Base-by-base conservation (phyloP, 2,797 vertebrate species). In the Typhlichthys subterraneus region DNA sequence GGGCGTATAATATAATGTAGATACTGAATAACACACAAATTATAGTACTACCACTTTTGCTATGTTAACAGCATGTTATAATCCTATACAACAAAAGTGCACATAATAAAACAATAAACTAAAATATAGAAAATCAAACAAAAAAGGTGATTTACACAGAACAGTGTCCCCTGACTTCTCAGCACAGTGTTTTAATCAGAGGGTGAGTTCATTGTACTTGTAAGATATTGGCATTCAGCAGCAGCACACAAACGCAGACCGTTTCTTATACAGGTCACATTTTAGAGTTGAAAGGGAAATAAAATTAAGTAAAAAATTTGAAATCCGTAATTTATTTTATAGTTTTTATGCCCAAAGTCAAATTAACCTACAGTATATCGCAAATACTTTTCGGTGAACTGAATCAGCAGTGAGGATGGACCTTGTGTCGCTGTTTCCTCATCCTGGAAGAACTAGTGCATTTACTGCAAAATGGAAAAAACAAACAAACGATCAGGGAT, bases 81-180 rank as follows among this genome's bases (percentile, higher is more conserved):
- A 73, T 90, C 88, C 93, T 94, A 92, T 94, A 92, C 93, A 93
- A 94, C 92, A 89, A 97, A 98, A 98, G 95, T 98, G 96, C 95
- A 96, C 94, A 93, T 91, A 88, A 94, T 92, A 93, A 92, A 63
- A 80, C n/a, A 83, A 77, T 82, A 61, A 82, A 85, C 67, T 48
- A 67, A 70, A 80, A 75, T n/a, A 71, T 62, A 33, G 72, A 78
- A 77, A 69, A 85, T 47, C 75, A 85, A 83, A 84, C 33, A 77
- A 60, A 51, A 72, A 82, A 56, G 79, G 7, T 70, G 71, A 70
- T 67, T 65, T 69, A 81, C 75, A 84, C 60, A 87, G 74, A 88
- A 83, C 82, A 68, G 51, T 58, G 53, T 76, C 73, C 85, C 56
- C 54, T 71, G 76, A 77, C 55, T 75, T 78, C 31, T 63, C 12